Evolutionary conservation across 2,113 vertebrate species (phyloP), one percentile per base, ranked within the genome.

Genomic region (Tursiops truncatus): DNA sequence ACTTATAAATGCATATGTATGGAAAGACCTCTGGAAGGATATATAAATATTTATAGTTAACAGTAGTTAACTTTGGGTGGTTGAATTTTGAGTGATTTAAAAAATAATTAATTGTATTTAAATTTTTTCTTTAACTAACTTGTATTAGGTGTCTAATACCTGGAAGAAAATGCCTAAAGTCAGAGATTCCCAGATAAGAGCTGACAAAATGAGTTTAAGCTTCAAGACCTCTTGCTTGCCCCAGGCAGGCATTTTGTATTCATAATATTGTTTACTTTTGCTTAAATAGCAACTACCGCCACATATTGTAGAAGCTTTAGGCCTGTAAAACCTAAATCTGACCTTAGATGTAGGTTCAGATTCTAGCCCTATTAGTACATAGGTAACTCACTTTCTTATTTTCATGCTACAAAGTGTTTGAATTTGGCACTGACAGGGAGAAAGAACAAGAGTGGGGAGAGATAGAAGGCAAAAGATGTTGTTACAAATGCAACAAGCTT

Each of bases 361-460:
- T 77, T 89, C 44, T 31, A 92, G 20, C 10, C 26, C 14, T 63
- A 23, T 2, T 44, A 62, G 1, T 11, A 6, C 21, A 44, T 67
- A 90, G 50, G 50, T 21, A 92, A 89, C 13, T 84, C 26, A 47
- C 26, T 65, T 65, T 65, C 50, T 99, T 99, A 99, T 99, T 99
- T 98, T 99, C 99, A 99, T 99, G 99, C 99, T 99, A 99, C 98
- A 99, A 97, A 98, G 98, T 98, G 98, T 97, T 98, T 98, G 98
- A 98, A 98, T 98, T 99, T 99, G 99, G 99, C 99, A 99, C 98
- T 98, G 98, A 98, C 97, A 98, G 98, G 98, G 97, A 97, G 94
- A 96, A 91, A 92, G 92, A 96, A 95, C 85, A 87, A 85, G 38
- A 70, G 67, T 67, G 38, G 73, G 65, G 58, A 96, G 76, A 92